These are phyloP conservation scores for Porites evermanni DNA, from an alignment of 92 coral and sea anemone genomes.

Conservation along the genomic window DNA sequence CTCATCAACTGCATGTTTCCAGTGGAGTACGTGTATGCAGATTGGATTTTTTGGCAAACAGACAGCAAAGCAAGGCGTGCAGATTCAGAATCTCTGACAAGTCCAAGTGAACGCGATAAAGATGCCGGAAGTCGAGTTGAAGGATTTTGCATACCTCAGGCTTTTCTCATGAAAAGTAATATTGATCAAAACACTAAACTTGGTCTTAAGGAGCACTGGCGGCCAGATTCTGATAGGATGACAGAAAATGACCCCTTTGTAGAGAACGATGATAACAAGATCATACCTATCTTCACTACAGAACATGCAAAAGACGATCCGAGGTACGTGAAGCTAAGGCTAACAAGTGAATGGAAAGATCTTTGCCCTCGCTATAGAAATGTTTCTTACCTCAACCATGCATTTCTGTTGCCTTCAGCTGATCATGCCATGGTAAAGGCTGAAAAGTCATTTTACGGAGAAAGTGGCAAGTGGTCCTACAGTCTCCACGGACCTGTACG, in stretches of 20 bases:
- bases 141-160: slow-evolving; percentile 83
- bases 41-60: slow-evolving; percentile 71
- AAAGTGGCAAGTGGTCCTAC: slow-evolving; percentile 1
- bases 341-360: slow-evolving; percentile 79
- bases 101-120: slow-evolving; percentile 17
- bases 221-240: slow-evolving; percentile 72
- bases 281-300: slow-evolving; percentile 68
- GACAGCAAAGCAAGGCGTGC: slow-evolving; percentile 28
- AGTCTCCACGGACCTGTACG: slow-evolving; percentile 79
- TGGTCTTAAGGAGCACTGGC: slow-evolving; percentile 58
- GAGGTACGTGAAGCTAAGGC: slow-evolving; percentile 68
- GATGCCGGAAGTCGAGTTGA: slow-evolving; percentile 80
- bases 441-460: not conserved
- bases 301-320: slow-evolving; percentile 76
- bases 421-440: not conserved
- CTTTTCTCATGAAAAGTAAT: slow-evolving; percentile 50
- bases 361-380: slow-evolving; percentile 59
- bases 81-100: slow-evolving; percentile 38
- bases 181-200: slow-evolving; percentile 7
- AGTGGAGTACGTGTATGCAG: slow-evolving; percentile 75
- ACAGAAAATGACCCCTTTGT: slow-evolving; percentile 41
- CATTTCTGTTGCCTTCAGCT: slow-evolving; percentile 52
- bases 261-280: slow-evolving; percentile 25
- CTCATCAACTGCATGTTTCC: slow-evolving; percentile 79
- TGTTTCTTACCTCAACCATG: slow-evolving; percentile 60